Evolutionary conservation across 2,113 vertebrate species (phyloP).

Genomic region (Hipposideros armiger): DNA sequence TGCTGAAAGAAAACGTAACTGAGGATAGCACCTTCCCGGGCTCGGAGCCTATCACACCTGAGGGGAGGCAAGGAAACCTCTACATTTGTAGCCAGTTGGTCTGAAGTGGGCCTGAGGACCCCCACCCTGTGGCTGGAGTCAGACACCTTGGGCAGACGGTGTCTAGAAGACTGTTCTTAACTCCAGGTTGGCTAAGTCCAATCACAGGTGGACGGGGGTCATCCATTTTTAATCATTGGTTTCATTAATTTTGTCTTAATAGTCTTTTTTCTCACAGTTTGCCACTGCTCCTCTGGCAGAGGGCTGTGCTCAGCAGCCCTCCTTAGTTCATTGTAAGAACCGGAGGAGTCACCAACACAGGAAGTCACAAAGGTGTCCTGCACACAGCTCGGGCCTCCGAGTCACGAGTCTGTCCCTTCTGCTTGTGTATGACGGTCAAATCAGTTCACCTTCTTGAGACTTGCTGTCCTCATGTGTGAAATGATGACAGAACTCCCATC

Average conservation of each 20-base stretch:
- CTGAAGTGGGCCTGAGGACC: background rate
- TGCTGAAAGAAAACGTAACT: background rate
- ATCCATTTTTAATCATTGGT: background rate
- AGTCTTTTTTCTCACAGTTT: background rate
- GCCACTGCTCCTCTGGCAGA: background rate
- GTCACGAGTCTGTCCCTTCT: background rate
- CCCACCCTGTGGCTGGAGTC: background rate
- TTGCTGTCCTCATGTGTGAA: background rate
- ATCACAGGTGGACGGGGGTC: background rate
- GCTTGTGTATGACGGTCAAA: background rate
- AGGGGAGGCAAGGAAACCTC: background rate
- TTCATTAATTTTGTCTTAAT: background rate
- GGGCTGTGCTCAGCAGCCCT: background rate
- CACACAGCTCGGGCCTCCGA: background rate
- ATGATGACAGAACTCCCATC: background rate
- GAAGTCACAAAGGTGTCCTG: background rate
- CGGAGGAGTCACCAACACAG: background rate
- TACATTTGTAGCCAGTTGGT: background rate
- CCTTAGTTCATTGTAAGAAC: background rate
- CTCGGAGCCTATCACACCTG: too few relatives aligned
- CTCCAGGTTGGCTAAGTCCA: background rate
- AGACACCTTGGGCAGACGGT: background rate
- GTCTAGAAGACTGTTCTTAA: background rate
- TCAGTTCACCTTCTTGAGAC: background rate
- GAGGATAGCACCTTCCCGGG: background rate